These are phyloP conservation scores for Drosophila athabasca DNA, from an alignment of 1,140 invertebrate genomes.

Conservation along the genomic window DNA sequence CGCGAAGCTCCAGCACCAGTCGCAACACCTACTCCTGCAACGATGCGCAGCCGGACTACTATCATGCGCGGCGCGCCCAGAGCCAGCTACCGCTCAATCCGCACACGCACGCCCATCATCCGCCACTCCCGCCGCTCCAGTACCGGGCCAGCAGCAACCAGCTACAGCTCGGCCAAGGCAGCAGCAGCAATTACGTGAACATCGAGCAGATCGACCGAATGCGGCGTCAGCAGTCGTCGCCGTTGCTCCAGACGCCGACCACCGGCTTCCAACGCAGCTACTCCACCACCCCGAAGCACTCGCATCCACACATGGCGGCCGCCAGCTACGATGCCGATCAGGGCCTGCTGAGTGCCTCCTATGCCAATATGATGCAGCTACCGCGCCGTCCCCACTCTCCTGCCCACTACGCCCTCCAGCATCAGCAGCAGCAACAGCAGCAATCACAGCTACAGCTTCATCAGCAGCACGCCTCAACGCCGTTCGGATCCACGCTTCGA, in stretches of 20 bases:
- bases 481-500: conserved; percentile 53
- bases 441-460: conserved; percentile 30
- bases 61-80: conserved; percentile 75
- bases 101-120: conserved; percentile 21
- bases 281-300: conserved; percentile 75
- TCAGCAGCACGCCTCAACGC: conserved; percentile 47
- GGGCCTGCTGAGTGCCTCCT: conserved; percentile 58
- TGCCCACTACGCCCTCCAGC: conserved; percentile 59
- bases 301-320: conserved; percentile 59
- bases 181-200: conserved; percentile 85
- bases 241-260: conserved; percentile 46
- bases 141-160: conserved; percentile 69
- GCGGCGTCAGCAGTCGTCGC: conserved; percentile 77
- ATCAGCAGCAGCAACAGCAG: conserved; percentile 54
- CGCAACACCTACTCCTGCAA: conserved; percentile 77
- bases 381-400: conserved; percentile 59
- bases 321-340: conserved; percentile 59
- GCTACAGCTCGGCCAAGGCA: conserved; percentile 42
- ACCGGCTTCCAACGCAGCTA: conserved; percentile 74
- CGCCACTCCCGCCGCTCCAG: conserved; percentile 41
- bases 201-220: conserved; percentile 85
- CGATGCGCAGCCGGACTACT: conserved; percentile 75
- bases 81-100: conserved; percentile 68
- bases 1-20: conserved; percentile 70
- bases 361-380: conserved; percentile 71